Evolutionary conservation across 2,113 vertebrate genomes (phyloP).

Genomic region (Aplodontia rufa): DNA sequence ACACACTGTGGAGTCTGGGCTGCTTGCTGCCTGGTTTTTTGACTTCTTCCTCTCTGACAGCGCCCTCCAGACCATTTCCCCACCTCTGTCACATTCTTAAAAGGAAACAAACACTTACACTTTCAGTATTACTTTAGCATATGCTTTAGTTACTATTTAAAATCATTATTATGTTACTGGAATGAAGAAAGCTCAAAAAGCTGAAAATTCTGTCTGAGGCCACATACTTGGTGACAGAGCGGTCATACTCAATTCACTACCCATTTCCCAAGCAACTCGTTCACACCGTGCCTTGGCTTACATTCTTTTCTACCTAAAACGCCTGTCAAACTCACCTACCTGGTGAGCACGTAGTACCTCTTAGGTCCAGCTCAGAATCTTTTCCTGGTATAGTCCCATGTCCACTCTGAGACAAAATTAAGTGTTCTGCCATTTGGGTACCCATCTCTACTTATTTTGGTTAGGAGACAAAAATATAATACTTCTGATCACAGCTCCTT

Average conservation of each 20-base stretch:
- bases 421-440: too few relatives aligned
- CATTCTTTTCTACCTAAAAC: rapidly evolving
- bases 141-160: not conserved
- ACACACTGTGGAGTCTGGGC: rapidly evolving
- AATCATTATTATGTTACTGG: not conserved
- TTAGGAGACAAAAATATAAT: not conserved
- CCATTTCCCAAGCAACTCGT: not conserved
- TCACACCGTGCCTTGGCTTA: not conserved
- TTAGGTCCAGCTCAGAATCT: too few relatives aligned
- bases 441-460: not conserved
- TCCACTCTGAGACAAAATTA: not conserved
- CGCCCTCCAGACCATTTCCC: too few relatives aligned
- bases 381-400: not conserved
- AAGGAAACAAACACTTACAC: not conserved
- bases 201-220: not conserved
- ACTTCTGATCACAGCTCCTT: not conserved
- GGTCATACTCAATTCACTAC: rapidly evolving
- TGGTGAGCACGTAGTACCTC: not conserved
- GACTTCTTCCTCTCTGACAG: not conserved
- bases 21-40: rapidly evolving
- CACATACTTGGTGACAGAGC: not conserved
- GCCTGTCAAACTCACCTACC: rapidly evolving
- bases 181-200: not conserved
- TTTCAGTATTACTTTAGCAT: not conserved
- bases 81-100: not conserved